These are phyloP conservation scores for Halichoerus grypus DNA, from an alignment of 2,113 vertebrate genomes.

Conservation along the genomic window DNA sequence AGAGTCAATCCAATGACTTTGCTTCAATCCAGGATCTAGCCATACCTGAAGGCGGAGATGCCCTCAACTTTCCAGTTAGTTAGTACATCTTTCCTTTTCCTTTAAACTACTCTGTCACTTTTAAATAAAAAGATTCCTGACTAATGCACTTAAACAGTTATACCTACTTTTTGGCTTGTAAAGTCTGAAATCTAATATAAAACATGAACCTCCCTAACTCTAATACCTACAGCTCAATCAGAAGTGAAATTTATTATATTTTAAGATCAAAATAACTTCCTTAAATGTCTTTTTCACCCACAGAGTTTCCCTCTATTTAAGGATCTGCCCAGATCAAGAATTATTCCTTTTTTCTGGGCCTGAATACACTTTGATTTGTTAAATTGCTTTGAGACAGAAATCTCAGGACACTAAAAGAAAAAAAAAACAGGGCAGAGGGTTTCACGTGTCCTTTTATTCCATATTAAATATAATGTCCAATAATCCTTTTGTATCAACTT, in stretches of 20 bases:
- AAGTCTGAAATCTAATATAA: not conserved
- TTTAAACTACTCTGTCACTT: conserved; percentile 33
- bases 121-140: conserved; percentile 17
- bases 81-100: not conserved
- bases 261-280: conserved; percentile 36
- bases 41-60: not conserved
- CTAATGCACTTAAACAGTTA: not conserved
- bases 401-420: not conserved
- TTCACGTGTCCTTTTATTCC: not conserved
- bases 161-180: not conserved
- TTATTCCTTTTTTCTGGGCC: not conserved
- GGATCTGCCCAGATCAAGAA: not conserved
- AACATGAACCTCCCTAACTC: not conserved
- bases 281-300: not conserved
- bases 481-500: conserved; percentile 10
- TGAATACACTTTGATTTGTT: not conserved
- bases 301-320: conserved; percentile 2
- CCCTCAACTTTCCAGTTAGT: conserved; percentile 11
- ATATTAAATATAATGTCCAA: not conserved
- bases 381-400: conserved; percentile 38
- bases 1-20: not conserved
- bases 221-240: not conserved
- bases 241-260: conserved; percentile 32
- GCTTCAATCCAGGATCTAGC: not conserved
- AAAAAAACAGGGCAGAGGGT: not conserved